A percentile compares a stretch with the other conserved stretches of the same genome.
phyloP scores from a whole-genome alignment of 1,140 invertebrate species.

The Drosophila erecta region DNA sequence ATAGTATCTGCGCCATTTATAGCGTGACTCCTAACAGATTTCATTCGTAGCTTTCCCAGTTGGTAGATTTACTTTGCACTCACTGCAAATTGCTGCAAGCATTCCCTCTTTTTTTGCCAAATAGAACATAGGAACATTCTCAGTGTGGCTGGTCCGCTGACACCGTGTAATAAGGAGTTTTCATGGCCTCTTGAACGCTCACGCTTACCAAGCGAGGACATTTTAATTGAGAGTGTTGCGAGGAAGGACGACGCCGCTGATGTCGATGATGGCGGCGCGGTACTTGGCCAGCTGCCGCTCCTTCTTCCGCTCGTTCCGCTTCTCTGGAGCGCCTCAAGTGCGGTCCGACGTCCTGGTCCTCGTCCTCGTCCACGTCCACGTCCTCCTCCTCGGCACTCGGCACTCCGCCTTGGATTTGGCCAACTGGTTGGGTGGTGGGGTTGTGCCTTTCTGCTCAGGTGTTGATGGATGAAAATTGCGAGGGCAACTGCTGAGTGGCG shows the following conservation, averaged over 20 bases:
- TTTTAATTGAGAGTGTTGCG: conserved; percentile 82
- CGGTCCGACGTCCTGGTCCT: conserved; percentile 37
- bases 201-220: conserved; percentile 82
- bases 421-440: neutral
- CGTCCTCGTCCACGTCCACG: no score
- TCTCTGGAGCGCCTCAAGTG: conserved; percentile 60
- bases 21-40: no score
- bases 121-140: neutral
- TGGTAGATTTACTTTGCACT: no score
- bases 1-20: no score
- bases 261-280: conserved; percentile 45
- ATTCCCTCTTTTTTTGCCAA: no score
- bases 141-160: conserved; percentile 50
- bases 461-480: conserved; percentile 67
- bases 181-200: conserved; percentile 82
- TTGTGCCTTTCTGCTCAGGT: conserved; percentile 53
- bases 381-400: conserved; percentile 13
- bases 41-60: no score
- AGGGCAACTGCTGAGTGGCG: conserved; percentile 32
- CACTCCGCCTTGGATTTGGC: conserved; percentile 26
- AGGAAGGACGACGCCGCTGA: conserved; percentile 44
- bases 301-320: conserved; percentile 31
- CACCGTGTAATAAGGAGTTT: conserved; percentile 81
- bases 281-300: conserved; percentile 76
- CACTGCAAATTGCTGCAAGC: no score